Percentiles rank a stretch among this genome's conserved stretches.
These are phyloP conservation scores for Rhegmatorhina hoffmannsi DNA, from an alignment of 2,113 vertebrate genomes.

Conservation along the genomic window DNA sequence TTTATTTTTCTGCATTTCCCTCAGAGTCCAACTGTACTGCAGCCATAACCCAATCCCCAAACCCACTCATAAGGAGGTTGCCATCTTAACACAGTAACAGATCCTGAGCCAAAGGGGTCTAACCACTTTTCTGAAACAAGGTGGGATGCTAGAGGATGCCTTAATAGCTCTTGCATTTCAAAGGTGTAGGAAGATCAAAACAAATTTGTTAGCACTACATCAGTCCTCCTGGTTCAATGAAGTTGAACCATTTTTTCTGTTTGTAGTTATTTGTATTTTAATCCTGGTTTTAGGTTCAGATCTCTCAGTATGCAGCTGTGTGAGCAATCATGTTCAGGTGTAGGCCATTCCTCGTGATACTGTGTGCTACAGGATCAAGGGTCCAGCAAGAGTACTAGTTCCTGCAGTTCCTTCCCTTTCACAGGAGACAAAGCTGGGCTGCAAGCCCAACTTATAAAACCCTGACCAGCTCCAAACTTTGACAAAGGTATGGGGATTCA, in stretches of 20 bases:
- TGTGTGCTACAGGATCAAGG: not conserved
- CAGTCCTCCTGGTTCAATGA: not conserved
- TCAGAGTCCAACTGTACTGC: not conserved
- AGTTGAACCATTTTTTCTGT: not conserved
- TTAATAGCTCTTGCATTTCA: not conserved
- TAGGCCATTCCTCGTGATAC: accelerated
- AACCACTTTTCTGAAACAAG: not conserved
- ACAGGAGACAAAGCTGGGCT: not conserved
- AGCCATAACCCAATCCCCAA: not conserved
- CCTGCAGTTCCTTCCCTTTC: not conserved
- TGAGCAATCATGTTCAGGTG: not conserved
- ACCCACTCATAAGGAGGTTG: not conserved
- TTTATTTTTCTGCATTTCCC: not conserved
- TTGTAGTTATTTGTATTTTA: not conserved
- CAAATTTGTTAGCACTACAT: not conserved
- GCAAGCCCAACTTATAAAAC: not conserved
- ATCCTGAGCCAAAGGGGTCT: not conserved
- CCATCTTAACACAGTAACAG: not conserved
- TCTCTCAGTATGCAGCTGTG: not conserved
- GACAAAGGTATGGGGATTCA: not conserved
- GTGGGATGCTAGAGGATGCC: not conserved
- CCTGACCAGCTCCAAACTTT: not conserved
- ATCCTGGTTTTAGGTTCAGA: not conserved
- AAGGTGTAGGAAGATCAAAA: not conserved
- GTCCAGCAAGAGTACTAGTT: not conserved